A percentile compares a stretch with the other conserved stretches of the same genome.
Evolutionary conservation across 2,888 invertebrate genomes (phyloP).

Genomic region (Caenorhabditis zanzibari): DNA sequence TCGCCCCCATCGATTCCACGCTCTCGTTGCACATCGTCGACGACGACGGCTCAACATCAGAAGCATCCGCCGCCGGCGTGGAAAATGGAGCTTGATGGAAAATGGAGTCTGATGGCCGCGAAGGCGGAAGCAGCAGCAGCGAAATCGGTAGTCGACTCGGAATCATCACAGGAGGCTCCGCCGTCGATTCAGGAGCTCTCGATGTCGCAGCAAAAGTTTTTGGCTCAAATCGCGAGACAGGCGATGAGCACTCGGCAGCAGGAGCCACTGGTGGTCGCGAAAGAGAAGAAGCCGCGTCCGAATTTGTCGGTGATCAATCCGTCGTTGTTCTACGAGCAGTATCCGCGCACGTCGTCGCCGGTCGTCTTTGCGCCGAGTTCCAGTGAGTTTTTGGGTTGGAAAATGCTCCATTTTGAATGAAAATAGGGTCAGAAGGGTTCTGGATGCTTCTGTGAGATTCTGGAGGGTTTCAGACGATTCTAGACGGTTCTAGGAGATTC

Average conservation of each 20-base stretch:
- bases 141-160: background rate
- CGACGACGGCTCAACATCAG: conserved; percentile 28
- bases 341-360: conserved; percentile 64
- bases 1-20: conserved; percentile 1
- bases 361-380: conserved; percentile 20
- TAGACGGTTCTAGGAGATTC: too few relatives aligned
- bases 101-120: conserved; percentile 15
- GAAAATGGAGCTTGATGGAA: conserved; percentile 68
- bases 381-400: background rate
- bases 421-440: too few relatives aligned
- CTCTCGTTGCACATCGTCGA: conserved; percentile 25
- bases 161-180: background rate
- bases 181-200: background rate
- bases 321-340: conserved; percentile 62
- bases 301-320: conserved; percentile 64
- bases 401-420: too few relatives aligned
- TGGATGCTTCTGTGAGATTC: too few relatives aligned
- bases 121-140: too few relatives aligned
- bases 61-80: conserved; percentile 57
- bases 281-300: conserved; percentile 49
- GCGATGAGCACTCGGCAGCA: background rate
- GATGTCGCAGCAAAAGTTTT: conserved; percentile 42
- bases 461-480: too few relatives aligned
- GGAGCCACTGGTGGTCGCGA: background rate
- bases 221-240: conserved; percentile 35